Evolutionary conservation across 2,888 invertebrate species (phyloP).

Genomic region (Melinaea menophilus): DNA sequence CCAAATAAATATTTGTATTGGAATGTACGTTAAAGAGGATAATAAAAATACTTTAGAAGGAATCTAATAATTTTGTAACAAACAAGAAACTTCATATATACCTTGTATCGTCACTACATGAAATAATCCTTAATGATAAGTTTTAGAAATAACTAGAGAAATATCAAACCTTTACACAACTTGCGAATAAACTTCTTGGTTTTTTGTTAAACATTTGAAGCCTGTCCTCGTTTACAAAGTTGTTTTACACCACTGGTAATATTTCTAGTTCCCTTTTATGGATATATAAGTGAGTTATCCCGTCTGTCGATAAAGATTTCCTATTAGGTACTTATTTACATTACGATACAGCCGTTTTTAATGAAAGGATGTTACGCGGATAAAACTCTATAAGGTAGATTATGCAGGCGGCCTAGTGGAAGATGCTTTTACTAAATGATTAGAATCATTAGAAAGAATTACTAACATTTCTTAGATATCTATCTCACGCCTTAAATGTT

Average conservation of each 20-base stretch:
- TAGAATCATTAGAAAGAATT: conserved; percentile 28
- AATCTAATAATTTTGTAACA: too few species aligned
- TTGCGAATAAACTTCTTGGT: conserved; percentile 21
- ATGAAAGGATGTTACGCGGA: conserved; percentile 29
- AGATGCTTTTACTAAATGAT: conserved; percentile 33
- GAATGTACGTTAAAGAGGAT: too few species aligned
- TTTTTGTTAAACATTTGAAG: conserved; percentile 48
- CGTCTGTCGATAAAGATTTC: conserved; percentile 27
- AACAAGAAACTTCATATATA: not conserved
- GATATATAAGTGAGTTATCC: conserved; percentile 58
- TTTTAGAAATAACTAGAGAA: not conserved
- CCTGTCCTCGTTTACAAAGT: conserved; percentile 55
- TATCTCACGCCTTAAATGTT: too few species aligned
- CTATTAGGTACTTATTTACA: conserved; percentile 33
- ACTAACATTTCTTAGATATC: conserved; percentile 17
- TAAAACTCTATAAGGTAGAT: conserved; percentile 29
- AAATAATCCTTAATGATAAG: not conserved
- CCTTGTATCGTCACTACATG: not conserved
- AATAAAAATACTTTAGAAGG: too few species aligned
- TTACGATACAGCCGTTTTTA: conserved; percentile 28
- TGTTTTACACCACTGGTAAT: conserved; percentile 41
- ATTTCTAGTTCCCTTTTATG: conserved; percentile 51
- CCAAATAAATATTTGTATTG: too few species aligned
- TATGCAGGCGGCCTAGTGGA: conserved; percentile 27
- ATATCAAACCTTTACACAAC: conserved; percentile 15